These are phyloP conservation scores for Sinotaia quadrata DNA, from an alignment of 2,888 invertebrate species.

Conservation along the genomic window DNA sequence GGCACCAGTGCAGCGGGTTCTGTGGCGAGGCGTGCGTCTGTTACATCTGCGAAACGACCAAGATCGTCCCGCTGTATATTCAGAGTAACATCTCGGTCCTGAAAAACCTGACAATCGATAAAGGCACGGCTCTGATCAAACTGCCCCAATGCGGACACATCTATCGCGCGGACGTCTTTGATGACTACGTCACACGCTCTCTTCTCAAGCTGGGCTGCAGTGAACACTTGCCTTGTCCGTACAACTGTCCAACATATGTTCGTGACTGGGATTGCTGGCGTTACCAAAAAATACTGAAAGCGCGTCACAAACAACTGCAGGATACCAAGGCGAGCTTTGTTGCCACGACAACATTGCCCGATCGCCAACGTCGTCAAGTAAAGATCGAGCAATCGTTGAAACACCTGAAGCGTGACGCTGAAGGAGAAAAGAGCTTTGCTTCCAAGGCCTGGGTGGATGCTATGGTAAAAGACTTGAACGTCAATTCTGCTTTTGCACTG, in stretches of 20 bases:
- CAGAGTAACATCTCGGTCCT: neutral
- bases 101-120: neutral
- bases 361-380: neutral
- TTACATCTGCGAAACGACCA: conserved; percentile 31
- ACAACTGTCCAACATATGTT: neutral
- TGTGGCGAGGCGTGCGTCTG: conserved; percentile 36
- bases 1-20: conserved; percentile 26
- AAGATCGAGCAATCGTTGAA: neutral
- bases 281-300: neutral
- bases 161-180: neutral
- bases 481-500: neutral
- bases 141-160: neutral
- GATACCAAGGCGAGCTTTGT: neutral
- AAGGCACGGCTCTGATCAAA: neutral
- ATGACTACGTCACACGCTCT: neutral
- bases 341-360: neutral
- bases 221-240: neutral
- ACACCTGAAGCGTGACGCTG: neutral
- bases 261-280: neutral
- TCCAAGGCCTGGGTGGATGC: too few relatives aligned
- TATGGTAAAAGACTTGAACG: neutral
- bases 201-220: neutral
- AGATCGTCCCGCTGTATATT: neutral
- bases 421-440: neutral
- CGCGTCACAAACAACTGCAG: neutral